Evolutionary conservation across 1,140 invertebrate genomes (phyloP), one percentile per base, ranked within the genome.

Genomic region (Ceratina australensis): DNA sequence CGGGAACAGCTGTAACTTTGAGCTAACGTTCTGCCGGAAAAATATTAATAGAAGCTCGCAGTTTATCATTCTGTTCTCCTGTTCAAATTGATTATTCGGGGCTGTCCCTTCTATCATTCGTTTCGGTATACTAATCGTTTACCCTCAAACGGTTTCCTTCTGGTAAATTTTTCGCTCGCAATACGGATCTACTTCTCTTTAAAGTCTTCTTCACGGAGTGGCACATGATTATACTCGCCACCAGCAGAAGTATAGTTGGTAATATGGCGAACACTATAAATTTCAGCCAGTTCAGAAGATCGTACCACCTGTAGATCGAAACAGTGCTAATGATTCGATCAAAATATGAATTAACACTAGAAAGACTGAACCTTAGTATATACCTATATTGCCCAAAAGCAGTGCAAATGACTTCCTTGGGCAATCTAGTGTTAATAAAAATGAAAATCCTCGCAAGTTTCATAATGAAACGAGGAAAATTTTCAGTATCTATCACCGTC

Each of bases 221-320:
- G 26, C 76, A 74, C 72, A 91, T 81, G 49, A 87, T 86, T 5
- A 79, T 82, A 57, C 90, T 92, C 10, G 87, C 86, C 12, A 90
- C 56, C 7, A 88, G 69, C 28, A 91, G 72, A 33, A 90, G 84
- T 28, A 84, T 68, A 0, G 86, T 82, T 3, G 90, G 89, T 52
- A 88, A 50, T 2, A 91, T 50, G 15, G 85, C 86, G 57, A 91
- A 90, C 22, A 87, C 47, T 26, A 87, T 74, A 20, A 91, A 84
- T 28, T 87, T 84, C 22, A 91, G 52, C 91, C 90, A 92, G 67
- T 89, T 91, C 20, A 89, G 87, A n/a, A 86, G 57, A 67, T 81
- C 72, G 72, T 89, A 91, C 47, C 72, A 84, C 18, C 90, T 91
- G 77, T 77, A 68, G 89, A 56, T 68, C 4, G n/a, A n/a, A n/a